Percentiles rank a stretch among this genome's conserved stretches.
These are phyloP conservation scores for Megalops cyprinoides DNA, from an alignment of 2,797 vertebrate genomes.

Conservation along the genomic window DNA sequence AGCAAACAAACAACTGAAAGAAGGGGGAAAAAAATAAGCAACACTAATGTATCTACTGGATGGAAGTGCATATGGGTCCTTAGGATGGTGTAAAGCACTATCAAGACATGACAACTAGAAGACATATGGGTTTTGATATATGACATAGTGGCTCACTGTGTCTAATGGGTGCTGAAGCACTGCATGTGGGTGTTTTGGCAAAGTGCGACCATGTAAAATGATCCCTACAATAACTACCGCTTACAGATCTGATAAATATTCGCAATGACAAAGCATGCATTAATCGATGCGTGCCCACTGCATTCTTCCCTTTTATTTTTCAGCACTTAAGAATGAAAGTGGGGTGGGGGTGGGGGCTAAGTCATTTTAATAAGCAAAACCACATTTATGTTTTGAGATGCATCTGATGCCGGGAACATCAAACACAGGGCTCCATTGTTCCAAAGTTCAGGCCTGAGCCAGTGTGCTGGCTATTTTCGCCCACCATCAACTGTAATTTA, in stretches of 20 bases:
- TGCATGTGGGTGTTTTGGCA: slow-evolving; percentile 54
- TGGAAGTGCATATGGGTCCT: slow-evolving; percentile 50
- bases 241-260: slow-evolving; percentile 57
- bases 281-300: slow-evolving; percentile 60
- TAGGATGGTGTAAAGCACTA: slow-evolving; percentile 17
- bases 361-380: slow-evolving; percentile 64
- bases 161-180: slow-evolving; percentile 42
- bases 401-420: slow-evolving; percentile 55
- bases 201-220: slow-evolving; percentile 51
- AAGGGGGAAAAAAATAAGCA: slow-evolving; percentile 36
- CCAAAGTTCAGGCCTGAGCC: slow-evolving; percentile 44
- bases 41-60: slow-evolving; percentile 44
- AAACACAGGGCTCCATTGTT: slow-evolving; percentile 49
- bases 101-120: slow-evolving; percentile 48
- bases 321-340: slow-evolving; percentile 43
- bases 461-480: slow-evolving; percentile 58
- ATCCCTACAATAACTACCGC: slow-evolving; percentile 51
- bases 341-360: slow-evolving; percentile 56
- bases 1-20: slow-evolving; percentile 49
- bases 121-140: slow-evolving; percentile 41
- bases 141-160: slow-evolving; percentile 47
- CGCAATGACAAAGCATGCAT: slow-evolving; percentile 58
- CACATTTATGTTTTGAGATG: slow-evolving; percentile 65
- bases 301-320: slow-evolving; percentile 46
- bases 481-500: slow-evolving; percentile 50